A percentile compares a stretch with the other conserved stretches of the same genome.
These are phyloP conservation scores for Nothoprocta perdicaria DNA, from an alignment of 2,113 vertebrate genomes.

Conservation along the genomic window DNA sequence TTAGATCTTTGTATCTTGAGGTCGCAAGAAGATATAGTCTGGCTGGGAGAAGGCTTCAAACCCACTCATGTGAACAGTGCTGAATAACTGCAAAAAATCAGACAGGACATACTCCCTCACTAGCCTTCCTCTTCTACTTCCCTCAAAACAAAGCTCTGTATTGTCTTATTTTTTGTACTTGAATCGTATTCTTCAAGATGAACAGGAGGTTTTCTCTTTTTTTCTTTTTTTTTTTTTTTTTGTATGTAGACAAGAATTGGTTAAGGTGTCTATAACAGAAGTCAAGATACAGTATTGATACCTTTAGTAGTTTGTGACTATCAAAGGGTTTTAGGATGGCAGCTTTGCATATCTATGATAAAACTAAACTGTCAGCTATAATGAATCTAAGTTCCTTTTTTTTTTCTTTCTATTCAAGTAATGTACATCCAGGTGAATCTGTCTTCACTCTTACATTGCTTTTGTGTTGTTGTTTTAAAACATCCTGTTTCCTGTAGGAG, in stretches of 20 bases:
- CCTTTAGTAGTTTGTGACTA: not conserved
- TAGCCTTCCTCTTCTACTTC: not conserved
- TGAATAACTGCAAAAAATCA: not conserved
- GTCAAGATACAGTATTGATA: not conserved
- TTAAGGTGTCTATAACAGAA: not conserved
- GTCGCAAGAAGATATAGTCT: not conserved
- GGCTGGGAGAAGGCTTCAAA: rapidly evolving
- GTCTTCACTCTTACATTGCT: not conserved
- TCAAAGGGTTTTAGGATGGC: not conserved
- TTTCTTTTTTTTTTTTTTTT: not conserved
- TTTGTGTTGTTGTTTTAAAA: not conserved
- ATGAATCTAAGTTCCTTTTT: not conserved
- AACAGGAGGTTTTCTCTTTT: not conserved
- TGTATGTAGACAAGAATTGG: not conserved
- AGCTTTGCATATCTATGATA: not conserved
- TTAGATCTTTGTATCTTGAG: not conserved
- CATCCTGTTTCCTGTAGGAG: not conserved
- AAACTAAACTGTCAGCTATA: not conserved
- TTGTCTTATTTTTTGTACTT: not conserved
- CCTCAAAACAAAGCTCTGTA: not conserved
- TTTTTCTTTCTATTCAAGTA: not conserved
- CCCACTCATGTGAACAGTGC: not conserved
- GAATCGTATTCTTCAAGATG: not conserved
- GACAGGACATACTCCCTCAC: not conserved
- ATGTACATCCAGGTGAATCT: not conserved